Conservation (phyloP, 2,797 vertebrate genomes). For the Diceros bicornis region DNA sequence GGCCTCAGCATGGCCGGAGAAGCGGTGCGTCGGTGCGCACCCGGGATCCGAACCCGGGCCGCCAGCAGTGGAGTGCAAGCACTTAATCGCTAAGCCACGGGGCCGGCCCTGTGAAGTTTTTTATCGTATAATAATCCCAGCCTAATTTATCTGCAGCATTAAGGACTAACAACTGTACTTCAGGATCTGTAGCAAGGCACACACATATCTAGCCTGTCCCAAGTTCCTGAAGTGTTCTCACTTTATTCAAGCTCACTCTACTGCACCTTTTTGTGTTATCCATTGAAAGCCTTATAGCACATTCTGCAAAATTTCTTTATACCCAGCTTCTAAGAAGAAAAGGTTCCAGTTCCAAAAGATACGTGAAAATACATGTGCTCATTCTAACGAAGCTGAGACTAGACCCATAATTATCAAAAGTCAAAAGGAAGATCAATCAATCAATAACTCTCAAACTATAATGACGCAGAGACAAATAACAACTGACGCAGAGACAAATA, state of each 20-base stretch:
- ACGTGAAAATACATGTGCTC: neutral
- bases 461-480: neutral
- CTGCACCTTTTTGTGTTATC: neutral
- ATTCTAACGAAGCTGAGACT: neutral
- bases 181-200: neutral
- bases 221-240: neutral
- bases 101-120: neutral
- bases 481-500: neutral
- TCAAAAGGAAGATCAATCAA: neutral
- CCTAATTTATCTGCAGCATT: neutral
- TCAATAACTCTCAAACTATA: neutral
- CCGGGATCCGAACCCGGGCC: too few species aligned
- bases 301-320: neutral
- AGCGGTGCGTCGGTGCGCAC: too few species aligned
- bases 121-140: neutral
- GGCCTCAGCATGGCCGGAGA: too few species aligned
- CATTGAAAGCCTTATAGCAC: neutral
- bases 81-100: too few species aligned
- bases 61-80: too few species aligned
- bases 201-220: neutral
- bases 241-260: neutral
- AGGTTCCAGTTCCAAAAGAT: neutral
- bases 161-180: neutral
- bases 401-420: neutral
- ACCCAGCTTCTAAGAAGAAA: neutral